Percentiles rank a stretch among this genome's conserved stretches.
Conservation (phyloP, 2,888 invertebrate genomes). For the Hedychridium roseum region DNA sequence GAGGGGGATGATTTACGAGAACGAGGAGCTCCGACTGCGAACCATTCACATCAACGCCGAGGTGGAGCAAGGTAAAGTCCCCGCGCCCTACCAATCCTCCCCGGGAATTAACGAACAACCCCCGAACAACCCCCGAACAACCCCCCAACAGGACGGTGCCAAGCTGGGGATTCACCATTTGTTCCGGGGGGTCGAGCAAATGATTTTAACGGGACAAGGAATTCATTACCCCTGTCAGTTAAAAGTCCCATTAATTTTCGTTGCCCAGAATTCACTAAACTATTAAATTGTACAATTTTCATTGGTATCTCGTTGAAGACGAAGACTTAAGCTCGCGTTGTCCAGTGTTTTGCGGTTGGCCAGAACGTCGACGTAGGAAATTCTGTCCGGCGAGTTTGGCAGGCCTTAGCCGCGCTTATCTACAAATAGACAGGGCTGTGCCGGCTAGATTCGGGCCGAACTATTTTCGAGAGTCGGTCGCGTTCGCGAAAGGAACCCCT, state of each 20-base stretch:
- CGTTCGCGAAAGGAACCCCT: too few relatives aligned
- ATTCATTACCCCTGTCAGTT: too few relatives aligned
- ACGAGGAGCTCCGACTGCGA: constrained; percentile 87
- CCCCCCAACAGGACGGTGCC: too few relatives aligned
- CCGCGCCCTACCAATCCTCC: not conserved
- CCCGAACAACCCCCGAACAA: not conserved
- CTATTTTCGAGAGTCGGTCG: constrained; percentile 50
- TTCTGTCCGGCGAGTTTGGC: constrained; percentile 22
- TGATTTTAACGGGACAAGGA: too few relatives aligned
- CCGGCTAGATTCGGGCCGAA: constrained; percentile 30
- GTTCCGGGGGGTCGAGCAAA: too few relatives aligned
- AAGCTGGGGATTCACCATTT: too few relatives aligned
- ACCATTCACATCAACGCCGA: constrained; percentile 93
- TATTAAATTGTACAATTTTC: constrained; percentile 13
- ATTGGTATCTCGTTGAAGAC: constrained; percentile 6
- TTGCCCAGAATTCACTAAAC: constrained; percentile 17
- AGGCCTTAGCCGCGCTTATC: constrained; percentile 31
- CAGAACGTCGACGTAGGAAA: constrained; percentile 19
- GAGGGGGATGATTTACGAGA: constrained; percentile 93
- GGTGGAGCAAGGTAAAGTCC: constrained; percentile 81
- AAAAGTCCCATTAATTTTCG: too few relatives aligned
- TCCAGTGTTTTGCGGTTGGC: constrained; percentile 8
- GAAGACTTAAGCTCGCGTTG: not conserved
- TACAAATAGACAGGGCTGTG: constrained; percentile 42
- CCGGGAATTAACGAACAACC: not conserved